Conservation (phyloP, 2,888 invertebrate genomes). For the Xestia c-nigrum region DNA sequence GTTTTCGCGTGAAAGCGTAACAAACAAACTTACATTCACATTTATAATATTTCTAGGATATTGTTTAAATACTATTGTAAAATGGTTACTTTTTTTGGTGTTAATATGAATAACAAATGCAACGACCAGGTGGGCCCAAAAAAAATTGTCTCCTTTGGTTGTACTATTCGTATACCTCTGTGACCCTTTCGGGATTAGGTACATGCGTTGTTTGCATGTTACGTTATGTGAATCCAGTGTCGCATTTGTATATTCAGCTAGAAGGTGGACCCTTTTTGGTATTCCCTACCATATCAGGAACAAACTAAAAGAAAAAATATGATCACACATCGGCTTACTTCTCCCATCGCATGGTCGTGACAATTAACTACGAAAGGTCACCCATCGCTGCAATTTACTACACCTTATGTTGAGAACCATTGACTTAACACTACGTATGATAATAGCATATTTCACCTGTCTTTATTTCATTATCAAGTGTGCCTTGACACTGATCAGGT, state of each 20-base stretch:
- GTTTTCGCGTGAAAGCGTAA: too few relatives aligned
- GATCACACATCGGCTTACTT: slow-evolving; percentile 10
- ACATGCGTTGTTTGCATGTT: too few relatives aligned
- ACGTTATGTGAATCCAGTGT: neutral
- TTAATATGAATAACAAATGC: too few relatives aligned
- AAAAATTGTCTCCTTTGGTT: too few relatives aligned
- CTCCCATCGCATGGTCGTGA: slow-evolving; percentile 1
- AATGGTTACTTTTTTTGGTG: too few relatives aligned
- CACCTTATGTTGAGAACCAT: slow-evolving; percentile 23
- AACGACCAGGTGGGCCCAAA: too few relatives aligned
- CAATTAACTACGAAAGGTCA: slow-evolving; percentile 16
- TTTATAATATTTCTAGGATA: too few relatives aligned
- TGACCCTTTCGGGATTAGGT: too few relatives aligned
- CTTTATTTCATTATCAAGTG: slow-evolving; percentile 34
- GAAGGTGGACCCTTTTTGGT: neutral
- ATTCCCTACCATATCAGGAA: neutral
- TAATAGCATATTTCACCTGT: slow-evolving; percentile 39
- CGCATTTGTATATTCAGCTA: too few relatives aligned
- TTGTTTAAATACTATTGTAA: too few relatives aligned
- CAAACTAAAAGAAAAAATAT: neutral
- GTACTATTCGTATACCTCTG: too few relatives aligned
- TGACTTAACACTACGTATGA: slow-evolving; percentile 26
- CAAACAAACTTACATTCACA: too few relatives aligned
- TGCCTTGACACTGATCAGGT: slow-evolving; percentile 50
- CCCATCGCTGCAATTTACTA: slow-evolving; percentile 6